phyloP scores from a whole-genome alignment of 2,113 vertebrate species.

The Campylomormyrus tamandua region DNA sequence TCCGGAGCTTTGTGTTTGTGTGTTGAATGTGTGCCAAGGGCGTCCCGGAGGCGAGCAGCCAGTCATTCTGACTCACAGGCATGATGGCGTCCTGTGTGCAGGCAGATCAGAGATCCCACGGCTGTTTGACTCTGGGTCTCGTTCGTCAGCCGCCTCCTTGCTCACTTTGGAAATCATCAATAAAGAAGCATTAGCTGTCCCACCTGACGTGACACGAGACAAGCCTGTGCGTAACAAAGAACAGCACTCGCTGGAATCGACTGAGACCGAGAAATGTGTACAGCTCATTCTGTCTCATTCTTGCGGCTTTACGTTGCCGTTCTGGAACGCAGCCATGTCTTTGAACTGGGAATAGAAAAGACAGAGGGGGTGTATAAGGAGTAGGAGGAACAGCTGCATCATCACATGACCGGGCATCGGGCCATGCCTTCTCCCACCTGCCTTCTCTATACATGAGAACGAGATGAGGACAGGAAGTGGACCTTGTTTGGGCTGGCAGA shows the following conservation, averaged over 20 bases:
- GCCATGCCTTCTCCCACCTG: neutral
- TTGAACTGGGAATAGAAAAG: neutral
- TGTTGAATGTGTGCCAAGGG: neutral
- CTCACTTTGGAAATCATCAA: neutral
- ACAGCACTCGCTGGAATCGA: neutral
- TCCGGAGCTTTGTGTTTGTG: neutral
- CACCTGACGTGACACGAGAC: neutral
- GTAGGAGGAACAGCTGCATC: neutral
- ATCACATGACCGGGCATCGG: neutral
- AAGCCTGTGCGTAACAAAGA: neutral
- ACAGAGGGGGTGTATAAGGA: neutral
- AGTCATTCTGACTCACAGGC: neutral
- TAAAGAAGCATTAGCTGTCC: neutral
- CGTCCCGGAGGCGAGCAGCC: neutral
- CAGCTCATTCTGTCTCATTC: neutral
- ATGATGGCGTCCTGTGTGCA: neutral
- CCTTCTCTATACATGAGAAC: neutral
- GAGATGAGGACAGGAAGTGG: neutral
- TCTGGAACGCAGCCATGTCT: neutral
- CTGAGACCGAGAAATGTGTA: neutral
- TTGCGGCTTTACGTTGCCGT: neutral
- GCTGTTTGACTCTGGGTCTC: neutral
- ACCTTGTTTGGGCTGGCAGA: neutral
- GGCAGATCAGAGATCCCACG: neutral
- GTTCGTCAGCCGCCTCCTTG: neutral